Percentiles rank a stretch among this genome's conserved stretches.
Conservation (phyloP, 2,113 vertebrate genomes). For the Herpetotheres cachinnans region DNA sequence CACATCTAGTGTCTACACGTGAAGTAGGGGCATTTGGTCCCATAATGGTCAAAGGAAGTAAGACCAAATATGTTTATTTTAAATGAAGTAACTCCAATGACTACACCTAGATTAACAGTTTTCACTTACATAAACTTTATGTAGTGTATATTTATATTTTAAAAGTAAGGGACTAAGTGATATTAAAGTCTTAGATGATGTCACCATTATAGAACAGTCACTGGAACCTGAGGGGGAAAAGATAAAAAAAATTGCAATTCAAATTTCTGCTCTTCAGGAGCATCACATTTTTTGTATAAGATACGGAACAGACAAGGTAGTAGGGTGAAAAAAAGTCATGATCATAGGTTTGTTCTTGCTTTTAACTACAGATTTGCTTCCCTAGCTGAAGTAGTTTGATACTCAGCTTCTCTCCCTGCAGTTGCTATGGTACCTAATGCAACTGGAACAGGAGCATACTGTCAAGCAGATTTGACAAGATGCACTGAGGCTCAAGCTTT, state of each 20-base stretch:
- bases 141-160: neutral
- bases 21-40: neutral
- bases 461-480: neutral
- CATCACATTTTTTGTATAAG: neutral
- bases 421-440: neutral
- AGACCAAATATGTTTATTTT: neutral
- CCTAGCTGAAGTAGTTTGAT: neutral
- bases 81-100: neutral
- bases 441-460: neutral
- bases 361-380: neutral
- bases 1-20: neutral
- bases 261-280: neutral
- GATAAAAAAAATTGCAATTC: neutral
- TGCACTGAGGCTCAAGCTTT: neutral
- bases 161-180: neutral
- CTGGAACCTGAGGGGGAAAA: neutral
- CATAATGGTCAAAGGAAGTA: neutral
- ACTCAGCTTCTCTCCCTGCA: neutral
- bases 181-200: neutral
- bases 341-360: neutral
- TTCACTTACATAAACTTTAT: neutral
- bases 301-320: neutral
- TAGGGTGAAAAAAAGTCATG: neutral
- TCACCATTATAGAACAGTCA: neutral
- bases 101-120: neutral